These are phyloP conservation scores for Falco berigora DNA, from an alignment of 2,797 vertebrate genomes.

Conservation along the genomic window DNA sequence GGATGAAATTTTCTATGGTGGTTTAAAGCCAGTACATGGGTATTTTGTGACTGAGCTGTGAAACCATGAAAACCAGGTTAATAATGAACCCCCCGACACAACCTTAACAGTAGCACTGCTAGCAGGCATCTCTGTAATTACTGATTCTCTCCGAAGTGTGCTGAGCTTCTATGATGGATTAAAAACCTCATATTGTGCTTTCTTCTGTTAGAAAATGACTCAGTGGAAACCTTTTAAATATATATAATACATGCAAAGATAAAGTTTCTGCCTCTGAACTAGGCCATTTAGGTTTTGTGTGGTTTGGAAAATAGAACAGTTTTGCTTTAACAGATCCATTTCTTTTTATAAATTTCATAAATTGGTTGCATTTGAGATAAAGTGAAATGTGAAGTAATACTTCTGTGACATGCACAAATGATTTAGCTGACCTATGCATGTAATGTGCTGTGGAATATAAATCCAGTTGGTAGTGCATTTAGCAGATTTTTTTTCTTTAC, in stretches of 20 bases:
- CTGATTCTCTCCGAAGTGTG: background rate
- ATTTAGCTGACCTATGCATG: background rate
- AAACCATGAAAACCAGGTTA: slow-evolving; percentile 29
- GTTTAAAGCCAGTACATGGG: background rate
- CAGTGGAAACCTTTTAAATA: background rate
- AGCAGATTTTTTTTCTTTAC: background rate
- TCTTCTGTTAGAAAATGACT: background rate
- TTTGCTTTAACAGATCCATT: background rate
- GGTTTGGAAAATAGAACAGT: background rate
- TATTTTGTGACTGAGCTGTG: background rate
- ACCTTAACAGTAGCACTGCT: background rate
- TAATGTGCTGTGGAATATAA: background rate
- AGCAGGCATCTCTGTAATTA: slow-evolving; percentile 24
- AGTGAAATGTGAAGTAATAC: background rate
- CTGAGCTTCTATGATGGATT: background rate
- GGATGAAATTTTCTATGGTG: background rate
- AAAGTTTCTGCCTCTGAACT: background rate
- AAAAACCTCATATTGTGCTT: background rate
- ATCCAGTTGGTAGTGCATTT: background rate
- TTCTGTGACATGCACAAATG: background rate
- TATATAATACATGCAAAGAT: background rate
- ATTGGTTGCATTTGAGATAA: background rate
- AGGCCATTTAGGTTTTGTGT: background rate
- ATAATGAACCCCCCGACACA: background rate
- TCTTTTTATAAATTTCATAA: background rate